Conservation (phyloP, 2,797 vertebrate genomes). For the Erpetoichthys calabaricus region DNA sequence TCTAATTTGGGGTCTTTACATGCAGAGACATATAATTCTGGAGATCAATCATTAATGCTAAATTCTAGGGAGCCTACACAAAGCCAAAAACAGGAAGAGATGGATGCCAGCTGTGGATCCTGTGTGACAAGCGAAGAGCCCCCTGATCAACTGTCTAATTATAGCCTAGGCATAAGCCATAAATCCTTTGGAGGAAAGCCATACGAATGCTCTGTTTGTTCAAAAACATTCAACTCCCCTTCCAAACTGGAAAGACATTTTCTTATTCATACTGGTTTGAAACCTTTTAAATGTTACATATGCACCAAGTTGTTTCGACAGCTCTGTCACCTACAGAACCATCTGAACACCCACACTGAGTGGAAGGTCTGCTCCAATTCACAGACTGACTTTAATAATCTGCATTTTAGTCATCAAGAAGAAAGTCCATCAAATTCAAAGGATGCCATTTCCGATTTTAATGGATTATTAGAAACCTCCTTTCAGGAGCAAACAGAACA, state of each 20-base stretch:
- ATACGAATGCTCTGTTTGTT: constrained; percentile 48
- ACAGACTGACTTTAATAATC: not conserved
- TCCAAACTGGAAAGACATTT: constrained; percentile 56
- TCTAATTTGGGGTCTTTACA: no score
- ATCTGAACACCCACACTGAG: constrained; percentile 46
- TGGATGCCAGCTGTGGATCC: no score
- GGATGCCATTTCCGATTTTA: constrained; percentile 1
- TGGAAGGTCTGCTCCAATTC: constrained; percentile 7
- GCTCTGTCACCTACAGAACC: constrained; percentile 46
- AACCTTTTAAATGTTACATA: constrained; percentile 47
- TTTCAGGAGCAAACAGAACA: constrained; percentile 5
- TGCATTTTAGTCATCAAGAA: not conserved
- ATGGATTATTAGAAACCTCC: not conserved
- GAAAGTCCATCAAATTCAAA: constrained; percentile 5
- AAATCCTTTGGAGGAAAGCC: constrained; percentile 26
- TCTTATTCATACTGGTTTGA: constrained; percentile 50
- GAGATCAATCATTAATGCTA: no score
- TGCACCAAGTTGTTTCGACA: constrained; percentile 58
- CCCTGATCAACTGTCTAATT: constrained; percentile 24
- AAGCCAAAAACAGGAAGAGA: no score
- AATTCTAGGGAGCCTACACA: no score
- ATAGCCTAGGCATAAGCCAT: not conserved
- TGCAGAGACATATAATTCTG: no score
- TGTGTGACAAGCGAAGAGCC: constrained; percentile 22
- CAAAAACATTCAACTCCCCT: constrained; percentile 47